Evolutionary conservation across 2,888 invertebrate species (phyloP).

Genomic region (Spodoptera picta): DNA sequence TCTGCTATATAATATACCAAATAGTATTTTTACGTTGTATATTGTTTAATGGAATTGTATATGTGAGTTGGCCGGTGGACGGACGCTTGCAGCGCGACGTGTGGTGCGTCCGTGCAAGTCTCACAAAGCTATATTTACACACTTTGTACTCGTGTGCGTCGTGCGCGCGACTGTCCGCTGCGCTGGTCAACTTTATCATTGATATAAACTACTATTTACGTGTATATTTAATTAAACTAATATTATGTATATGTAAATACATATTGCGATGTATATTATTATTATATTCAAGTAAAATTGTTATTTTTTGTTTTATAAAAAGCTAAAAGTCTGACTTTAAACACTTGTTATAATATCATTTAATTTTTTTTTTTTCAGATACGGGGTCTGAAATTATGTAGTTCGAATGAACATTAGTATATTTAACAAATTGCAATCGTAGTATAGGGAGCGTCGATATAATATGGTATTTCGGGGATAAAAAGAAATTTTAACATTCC

Average conservation of each 20-base stretch:
- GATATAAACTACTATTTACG: slow-evolving; percentile 84
- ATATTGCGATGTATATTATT: slow-evolving; percentile 86
- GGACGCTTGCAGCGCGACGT: slow-evolving; percentile 50
- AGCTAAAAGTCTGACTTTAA: slow-evolving; percentile 88
- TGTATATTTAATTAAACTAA: slow-evolving; percentile 83
- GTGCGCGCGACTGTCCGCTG: slow-evolving; percentile 50
- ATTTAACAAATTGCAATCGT: slow-evolving; percentile 75
- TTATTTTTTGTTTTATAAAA: slow-evolving; percentile 83
- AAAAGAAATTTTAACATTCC: slow-evolving; percentile 82
- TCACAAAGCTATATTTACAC: slow-evolving; percentile 37
- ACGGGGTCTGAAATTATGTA: slow-evolving; percentile 79
- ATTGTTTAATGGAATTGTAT: slow-evolving; percentile 84
- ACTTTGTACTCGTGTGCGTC: slow-evolving; percentile 39
- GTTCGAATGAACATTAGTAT: slow-evolving; percentile 77
- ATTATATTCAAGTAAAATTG: slow-evolving; percentile 86
- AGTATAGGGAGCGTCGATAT: slow-evolving; percentile 72
- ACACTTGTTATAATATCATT: slow-evolving; percentile 83
- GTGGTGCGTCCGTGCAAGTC: slow-evolving; percentile 15
- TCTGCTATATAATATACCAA: slow-evolving; percentile 88
- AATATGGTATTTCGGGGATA: slow-evolving; percentile 77
- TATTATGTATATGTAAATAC: slow-evolving; percentile 88
- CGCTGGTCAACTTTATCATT: slow-evolving; percentile 71
- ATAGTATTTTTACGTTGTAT: slow-evolving; percentile 89
- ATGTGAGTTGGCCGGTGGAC: slow-evolving; percentile 65
- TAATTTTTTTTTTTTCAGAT: slow-evolving; percentile 81